These are phyloP conservation scores for Rhodinocichla rosea DNA, from an alignment of 2,113 vertebrate genomes.

Conservation along the genomic window DNA sequence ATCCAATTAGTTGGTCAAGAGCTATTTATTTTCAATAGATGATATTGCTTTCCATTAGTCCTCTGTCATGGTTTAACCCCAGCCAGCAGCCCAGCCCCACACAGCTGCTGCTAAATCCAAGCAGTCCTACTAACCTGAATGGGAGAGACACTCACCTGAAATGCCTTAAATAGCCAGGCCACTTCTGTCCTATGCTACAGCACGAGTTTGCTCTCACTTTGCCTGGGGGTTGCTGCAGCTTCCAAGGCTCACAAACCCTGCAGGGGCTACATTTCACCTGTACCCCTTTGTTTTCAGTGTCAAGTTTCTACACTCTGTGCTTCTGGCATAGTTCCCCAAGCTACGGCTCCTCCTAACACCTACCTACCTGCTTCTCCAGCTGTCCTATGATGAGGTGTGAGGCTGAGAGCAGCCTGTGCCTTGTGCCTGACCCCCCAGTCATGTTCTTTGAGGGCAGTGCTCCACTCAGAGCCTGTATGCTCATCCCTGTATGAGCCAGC, in stretches of 20 bases:
- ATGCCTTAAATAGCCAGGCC: neutral
- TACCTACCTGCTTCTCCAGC: neutral
- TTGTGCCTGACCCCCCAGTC: neutral
- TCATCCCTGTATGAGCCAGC: neutral
- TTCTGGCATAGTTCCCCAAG: fast-evolving
- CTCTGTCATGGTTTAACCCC: neutral
- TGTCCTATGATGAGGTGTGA: neutral
- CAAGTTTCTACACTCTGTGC: fast-evolving
- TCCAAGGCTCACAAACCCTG: neutral
- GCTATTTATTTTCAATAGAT: neutral
- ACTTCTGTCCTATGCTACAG: fast-evolving
- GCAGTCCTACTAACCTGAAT: neutral
- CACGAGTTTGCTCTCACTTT: neutral
- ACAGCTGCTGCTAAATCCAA: neutral
- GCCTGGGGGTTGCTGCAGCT: neutral
- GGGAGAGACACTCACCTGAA: neutral
- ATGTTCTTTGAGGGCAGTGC: neutral
- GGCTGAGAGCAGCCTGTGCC: neutral
- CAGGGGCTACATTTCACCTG: neutral
- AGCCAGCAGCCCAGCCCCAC: neutral
- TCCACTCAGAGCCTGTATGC: fast-evolving
- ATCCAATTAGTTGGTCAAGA: neutral
- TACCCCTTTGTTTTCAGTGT: neutral
- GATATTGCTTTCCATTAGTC: neutral
- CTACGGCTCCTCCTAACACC: neutral